Evolutionary conservation across 2,888 invertebrate species (phyloP).

Genomic region (Mimas tiliae): DNA sequence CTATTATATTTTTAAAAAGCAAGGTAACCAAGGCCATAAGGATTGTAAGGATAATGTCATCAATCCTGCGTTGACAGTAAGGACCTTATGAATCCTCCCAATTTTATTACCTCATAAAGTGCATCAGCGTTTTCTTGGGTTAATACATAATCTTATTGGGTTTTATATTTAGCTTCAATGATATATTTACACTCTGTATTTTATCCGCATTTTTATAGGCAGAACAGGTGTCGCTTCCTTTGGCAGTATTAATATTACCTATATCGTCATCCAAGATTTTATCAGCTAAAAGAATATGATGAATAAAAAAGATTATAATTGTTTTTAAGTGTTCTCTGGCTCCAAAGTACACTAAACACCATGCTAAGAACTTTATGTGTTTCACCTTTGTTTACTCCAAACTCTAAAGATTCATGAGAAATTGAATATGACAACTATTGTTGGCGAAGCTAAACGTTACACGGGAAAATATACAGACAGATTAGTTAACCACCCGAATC

Average conservation of each 20-base stretch:
- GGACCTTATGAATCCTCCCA: neutral
- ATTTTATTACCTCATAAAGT: neutral
- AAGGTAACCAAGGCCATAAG: neutral
- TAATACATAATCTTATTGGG: neutral
- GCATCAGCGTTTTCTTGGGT: conserved; percentile 10
- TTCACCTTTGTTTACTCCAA: no score
- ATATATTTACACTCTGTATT: neutral
- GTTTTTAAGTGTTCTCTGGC: no score
- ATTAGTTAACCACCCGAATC: no score
- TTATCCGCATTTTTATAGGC: neutral
- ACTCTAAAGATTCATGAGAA: no score
- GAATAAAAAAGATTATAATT: no score
- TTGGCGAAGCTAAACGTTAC: no score
- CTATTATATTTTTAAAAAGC: neutral
- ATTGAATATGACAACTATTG: no score
- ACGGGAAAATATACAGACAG: no score
- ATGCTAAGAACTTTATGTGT: no score
- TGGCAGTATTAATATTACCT: neutral
- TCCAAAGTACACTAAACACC: no score
- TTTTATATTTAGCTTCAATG: neutral
- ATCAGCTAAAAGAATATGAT: neutral
- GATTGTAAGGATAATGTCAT: neutral
- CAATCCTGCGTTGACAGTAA: conserved; percentile 13
- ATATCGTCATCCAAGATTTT: neutral
- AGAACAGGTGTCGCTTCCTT: neutral